phyloP scores from a whole-genome alignment of 2,888 invertebrate species.

The Tachina grossa region DNA sequence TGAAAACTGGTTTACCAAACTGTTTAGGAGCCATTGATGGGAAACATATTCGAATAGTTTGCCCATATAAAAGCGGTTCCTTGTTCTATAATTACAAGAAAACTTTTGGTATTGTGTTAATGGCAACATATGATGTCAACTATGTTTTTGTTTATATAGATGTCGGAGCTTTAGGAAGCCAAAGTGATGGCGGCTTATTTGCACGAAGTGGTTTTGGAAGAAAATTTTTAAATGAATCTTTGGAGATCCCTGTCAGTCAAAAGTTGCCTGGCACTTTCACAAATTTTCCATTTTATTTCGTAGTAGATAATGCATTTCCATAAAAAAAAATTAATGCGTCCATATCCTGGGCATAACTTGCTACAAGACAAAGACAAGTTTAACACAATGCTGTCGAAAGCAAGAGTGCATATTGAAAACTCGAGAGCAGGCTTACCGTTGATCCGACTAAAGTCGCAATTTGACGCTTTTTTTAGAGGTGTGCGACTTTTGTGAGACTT shows the following conservation, averaged over 20 bases:
- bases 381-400: constrained; percentile 8
- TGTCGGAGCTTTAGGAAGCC: background rate
- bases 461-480: too few species aligned
- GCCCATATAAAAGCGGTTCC: background rate
- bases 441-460: too few species aligned
- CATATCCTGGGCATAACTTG: too few species aligned
- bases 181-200: constrained; percentile 4
- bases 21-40: too few species aligned
- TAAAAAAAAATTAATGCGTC: too few species aligned
- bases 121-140: background rate
- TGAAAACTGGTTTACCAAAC: background rate
- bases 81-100: background rate
- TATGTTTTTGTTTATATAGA: too few species aligned
- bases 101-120: background rate
- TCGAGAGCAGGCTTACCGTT: background rate
- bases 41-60: background rate
- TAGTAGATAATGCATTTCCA: background rate
- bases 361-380: background rate
- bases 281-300: background rate
- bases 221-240: background rate
- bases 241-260: too few species aligned
- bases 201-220: background rate
- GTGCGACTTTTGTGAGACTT: too few species aligned
- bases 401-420: background rate
- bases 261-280: background rate